phyloP scores from a whole-genome alignment of 2,888 invertebrate genomes.

The Leptopilina syphax region DNA sequence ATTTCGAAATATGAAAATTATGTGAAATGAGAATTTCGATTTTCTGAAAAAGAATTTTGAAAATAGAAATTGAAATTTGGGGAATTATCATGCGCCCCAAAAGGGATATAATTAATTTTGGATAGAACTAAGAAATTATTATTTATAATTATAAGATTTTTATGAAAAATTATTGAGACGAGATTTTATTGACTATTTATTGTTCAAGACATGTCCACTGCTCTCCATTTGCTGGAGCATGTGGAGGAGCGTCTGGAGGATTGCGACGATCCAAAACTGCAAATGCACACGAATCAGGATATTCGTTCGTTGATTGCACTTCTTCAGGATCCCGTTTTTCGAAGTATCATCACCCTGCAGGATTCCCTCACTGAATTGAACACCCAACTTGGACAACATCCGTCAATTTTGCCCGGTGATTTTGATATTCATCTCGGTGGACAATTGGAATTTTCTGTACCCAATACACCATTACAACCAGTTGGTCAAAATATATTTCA shows the following conservation, averaged over 20 bases:
- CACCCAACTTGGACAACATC: slow-evolving; percentile 91
- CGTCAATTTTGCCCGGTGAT: slow-evolving; percentile 94
- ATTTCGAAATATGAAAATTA: too few relatives aligned
- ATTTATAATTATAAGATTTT: too few relatives aligned
- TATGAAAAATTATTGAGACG: too few relatives aligned
- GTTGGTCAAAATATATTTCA: slow-evolving; percentile 70
- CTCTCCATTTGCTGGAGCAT: slow-evolving; percentile 91
- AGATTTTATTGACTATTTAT: slow-evolving; percentile 29
- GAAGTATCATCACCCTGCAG: slow-evolving; percentile 93
- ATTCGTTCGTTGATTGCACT: slow-evolving; percentile 89
- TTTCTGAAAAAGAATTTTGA: too few relatives aligned
- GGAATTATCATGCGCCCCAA: too few relatives aligned
- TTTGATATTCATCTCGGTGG: slow-evolving; percentile 94
- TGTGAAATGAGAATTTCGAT: too few relatives aligned
- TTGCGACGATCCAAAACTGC: slow-evolving; percentile 89
- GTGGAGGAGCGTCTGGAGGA: slow-evolving; percentile 92
- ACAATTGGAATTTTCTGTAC: slow-evolving; percentile 73
- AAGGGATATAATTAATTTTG: too few relatives aligned
- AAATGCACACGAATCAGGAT: slow-evolving; percentile 86
- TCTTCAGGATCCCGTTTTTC: slow-evolving; percentile 92
- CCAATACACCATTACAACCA: slow-evolving; percentile 70
- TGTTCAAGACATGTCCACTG: slow-evolving; percentile 88
- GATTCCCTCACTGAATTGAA: slow-evolving; percentile 93
- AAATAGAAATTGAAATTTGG: too few relatives aligned
- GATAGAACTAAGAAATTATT: too few relatives aligned